Conservation (phyloP, 2,888 invertebrate genomes). For the Corbicula japonica region DNA sequence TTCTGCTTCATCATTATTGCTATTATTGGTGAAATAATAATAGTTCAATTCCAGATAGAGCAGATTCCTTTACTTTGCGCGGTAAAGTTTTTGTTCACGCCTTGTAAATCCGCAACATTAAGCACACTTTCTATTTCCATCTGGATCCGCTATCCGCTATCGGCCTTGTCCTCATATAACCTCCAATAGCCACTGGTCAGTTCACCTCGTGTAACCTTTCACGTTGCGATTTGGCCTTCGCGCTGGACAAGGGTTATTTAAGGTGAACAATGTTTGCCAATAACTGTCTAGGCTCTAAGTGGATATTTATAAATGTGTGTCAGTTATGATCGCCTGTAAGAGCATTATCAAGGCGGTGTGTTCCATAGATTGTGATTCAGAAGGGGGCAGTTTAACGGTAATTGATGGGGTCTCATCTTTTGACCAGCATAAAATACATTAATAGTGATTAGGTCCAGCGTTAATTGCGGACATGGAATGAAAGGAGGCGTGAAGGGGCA, state of each 20-base stretch:
- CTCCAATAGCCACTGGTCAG: constrained; percentile 57
- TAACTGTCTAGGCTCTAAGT: constrained; percentile 32
- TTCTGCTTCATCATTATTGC: no score
- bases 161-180: constrained; percentile 61
- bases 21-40: no score
- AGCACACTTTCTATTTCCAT: no score
- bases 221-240: constrained; percentile 48
- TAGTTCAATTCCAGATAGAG: no score
- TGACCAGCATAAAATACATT: constrained; percentile 33
- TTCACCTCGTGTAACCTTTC: constrained; percentile 65
- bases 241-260: constrained; percentile 65
- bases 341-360: no score
- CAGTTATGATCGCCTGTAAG: no score
- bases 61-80: no score
- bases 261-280: constrained; percentile 56
- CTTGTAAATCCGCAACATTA: no score
- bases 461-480: constrained; percentile 18
- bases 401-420: constrained; percentile 17
- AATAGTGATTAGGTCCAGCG: constrained; percentile 24
- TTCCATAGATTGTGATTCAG: no score
- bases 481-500: constrained; percentile 32
- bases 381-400: constrained; percentile 13
- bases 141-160: no score
- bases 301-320: constrained; percentile 38
- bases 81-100: no score